Evolutionary conservation across 2,797 vertebrate genomes (phyloP).

Genomic region (Alcedo quadribrachys): DNA sequence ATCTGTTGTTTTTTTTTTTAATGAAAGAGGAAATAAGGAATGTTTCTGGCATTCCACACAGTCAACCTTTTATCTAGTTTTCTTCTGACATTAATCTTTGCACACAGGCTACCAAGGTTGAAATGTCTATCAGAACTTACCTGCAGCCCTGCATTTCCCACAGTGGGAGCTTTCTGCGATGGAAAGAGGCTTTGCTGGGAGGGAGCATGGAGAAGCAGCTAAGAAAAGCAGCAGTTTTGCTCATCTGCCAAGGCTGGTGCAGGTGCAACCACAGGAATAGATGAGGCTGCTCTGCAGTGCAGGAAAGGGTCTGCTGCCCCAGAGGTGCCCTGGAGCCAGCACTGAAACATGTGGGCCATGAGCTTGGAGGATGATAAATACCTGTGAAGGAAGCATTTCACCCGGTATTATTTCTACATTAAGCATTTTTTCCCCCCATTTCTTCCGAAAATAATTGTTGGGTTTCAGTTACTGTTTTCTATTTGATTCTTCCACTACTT

Average conservation of each 20-base stretch:
- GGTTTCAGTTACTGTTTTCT: neutral
- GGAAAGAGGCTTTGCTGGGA: neutral
- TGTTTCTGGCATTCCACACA: neutral
- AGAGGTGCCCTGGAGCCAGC: neutral
- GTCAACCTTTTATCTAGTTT: conserved; percentile 33
- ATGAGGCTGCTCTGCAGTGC: neutral
- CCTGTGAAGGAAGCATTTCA: neutral
- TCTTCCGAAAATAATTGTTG: neutral
- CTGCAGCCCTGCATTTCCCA: neutral
- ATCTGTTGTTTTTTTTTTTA: conserved; percentile 70
- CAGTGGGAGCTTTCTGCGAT: neutral
- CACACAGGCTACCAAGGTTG: neutral
- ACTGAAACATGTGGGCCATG: accelerated
- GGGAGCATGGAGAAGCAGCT: neutral
- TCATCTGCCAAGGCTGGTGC: neutral
- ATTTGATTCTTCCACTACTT: neutral
- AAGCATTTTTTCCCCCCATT: neutral
- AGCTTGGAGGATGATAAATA: neutral
- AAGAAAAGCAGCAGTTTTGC: neutral
- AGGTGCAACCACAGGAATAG: accelerated
- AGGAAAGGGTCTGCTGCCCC: neutral
- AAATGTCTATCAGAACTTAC: neutral
- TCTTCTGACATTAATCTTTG: conserved; percentile 21
- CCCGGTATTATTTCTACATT: accelerated
- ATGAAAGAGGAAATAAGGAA: conserved; percentile 36